Percentiles rank a stretch among this genome's conserved stretches.
Evolutionary conservation across 1,140 invertebrate genomes (phyloP).

Genomic region (Drosophila grimshawi): DNA sequence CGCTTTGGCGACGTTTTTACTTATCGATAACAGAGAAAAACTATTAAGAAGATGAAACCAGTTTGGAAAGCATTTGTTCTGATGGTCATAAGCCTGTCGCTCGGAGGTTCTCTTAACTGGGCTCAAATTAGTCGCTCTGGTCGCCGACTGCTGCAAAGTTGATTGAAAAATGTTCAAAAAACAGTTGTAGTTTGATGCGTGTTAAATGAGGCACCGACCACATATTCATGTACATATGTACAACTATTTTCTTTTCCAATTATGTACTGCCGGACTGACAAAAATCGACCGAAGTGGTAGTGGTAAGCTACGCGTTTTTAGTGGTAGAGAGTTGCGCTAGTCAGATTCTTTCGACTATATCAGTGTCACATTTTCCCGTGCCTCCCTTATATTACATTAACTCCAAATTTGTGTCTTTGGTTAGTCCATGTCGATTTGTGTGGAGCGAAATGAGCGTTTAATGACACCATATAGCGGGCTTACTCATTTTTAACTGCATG

Average conservation of each 20-base stretch:
- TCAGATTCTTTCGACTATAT: not conserved
- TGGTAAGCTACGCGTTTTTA: not conserved
- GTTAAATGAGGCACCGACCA: too few relatives aligned
- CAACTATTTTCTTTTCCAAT: too few relatives aligned
- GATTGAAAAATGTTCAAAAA: constrained; percentile 60
- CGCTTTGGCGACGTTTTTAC: constrained; percentile 22
- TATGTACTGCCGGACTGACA: too few relatives aligned
- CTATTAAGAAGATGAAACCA: constrained; percentile 18
- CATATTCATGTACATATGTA: too few relatives aligned
- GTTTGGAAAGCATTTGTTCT: constrained; percentile 6
- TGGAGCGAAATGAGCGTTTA: constrained; percentile 68
- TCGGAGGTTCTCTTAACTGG: constrained; percentile 1
- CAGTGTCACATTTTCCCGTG: not conserved
- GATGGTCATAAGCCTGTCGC: constrained; percentile 4
- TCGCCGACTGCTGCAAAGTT: constrained; percentile 44
- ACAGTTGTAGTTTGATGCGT: constrained; percentile 8
- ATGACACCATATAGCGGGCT: constrained; percentile 54
- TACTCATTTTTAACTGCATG: constrained; percentile 77
- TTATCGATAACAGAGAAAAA: constrained; percentile 40
- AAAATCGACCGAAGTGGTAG: too few relatives aligned
- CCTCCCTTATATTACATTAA: constrained; percentile 76
- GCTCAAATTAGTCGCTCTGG: constrained; percentile 49
- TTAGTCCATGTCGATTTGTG: constrained; percentile 51
- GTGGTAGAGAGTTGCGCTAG: too few relatives aligned
- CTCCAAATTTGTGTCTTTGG: constrained; percentile 54